Evolutionary conservation across 2,113 vertebrate genomes (phyloP).

Genomic region (Eolophus roseicapilla): DNA sequence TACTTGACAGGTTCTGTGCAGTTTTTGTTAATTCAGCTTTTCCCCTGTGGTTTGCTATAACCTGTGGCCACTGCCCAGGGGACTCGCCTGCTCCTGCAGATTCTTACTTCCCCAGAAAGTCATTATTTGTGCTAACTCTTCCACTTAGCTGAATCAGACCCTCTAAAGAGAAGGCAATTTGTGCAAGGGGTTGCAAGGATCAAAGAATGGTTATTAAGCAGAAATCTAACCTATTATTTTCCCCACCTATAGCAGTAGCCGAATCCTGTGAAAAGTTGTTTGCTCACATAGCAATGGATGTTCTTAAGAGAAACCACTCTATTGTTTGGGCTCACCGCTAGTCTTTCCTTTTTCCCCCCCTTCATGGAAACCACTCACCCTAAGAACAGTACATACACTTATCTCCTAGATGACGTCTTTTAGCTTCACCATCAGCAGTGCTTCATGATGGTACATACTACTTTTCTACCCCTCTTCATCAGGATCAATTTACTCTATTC

Average conservation of each 20-base stretch:
- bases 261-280: background rate
- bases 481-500: background rate
- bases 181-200: background rate
- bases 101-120: background rate
- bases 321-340: background rate
- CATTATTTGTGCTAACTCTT: background rate
- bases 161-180: background rate
- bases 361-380: background rate
- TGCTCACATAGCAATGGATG: background rate
- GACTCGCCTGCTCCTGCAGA: background rate
- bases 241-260: background rate
- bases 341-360: background rate
- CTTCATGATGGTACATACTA: background rate
- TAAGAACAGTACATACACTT: background rate
- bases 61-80: background rate
- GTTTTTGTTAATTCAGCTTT: background rate
- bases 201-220: background rate
- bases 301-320: background rate
- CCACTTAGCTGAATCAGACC: conserved; percentile 20
- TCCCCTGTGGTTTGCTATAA: background rate
- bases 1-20: background rate
- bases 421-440: background rate
- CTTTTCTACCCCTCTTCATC: background rate
- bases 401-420: background rate
- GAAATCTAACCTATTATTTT: background rate